These are phyloP conservation scores for Hyperopisus bebe DNA, from an alignment of 2,113 vertebrate species.

Conservation along the genomic window DNA sequence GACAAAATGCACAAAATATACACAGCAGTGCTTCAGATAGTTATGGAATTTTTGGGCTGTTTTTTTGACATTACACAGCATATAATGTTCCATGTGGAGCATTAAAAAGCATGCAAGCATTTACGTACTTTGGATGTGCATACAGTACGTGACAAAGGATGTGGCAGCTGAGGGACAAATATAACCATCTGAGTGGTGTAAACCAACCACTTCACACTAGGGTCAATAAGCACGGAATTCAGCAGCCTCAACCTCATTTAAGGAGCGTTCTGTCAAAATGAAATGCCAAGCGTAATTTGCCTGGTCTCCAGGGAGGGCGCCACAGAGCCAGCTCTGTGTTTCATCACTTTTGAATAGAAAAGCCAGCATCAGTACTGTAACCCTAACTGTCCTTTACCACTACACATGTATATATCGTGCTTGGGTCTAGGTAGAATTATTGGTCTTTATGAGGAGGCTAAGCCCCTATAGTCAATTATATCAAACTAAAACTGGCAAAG, in stretches of 20 bases:
- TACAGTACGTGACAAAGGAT: background rate
- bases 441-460: background rate
- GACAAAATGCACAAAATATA: background rate
- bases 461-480: background rate
- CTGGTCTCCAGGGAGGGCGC: background rate
- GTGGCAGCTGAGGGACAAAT: slow-evolving; percentile 1
- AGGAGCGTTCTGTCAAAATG: background rate
- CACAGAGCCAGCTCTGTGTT: background rate
- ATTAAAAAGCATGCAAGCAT: background rate
- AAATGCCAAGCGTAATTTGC: slow-evolving; percentile 11
- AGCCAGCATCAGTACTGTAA: background rate
- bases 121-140: background rate
- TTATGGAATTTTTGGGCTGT: background rate
- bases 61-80: background rate
- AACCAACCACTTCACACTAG: background rate
- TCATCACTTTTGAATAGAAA: background rate
- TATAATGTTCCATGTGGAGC: background rate
- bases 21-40: background rate
- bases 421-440: background rate
- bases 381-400: background rate
- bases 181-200: slow-evolving; percentile 5
- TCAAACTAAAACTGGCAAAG: background rate
- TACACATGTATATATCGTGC: background rate
- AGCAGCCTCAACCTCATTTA: background rate
- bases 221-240: slow-evolving; percentile 4